Base-by-base conservation (phyloP, 2,113 vertebrate genomes). In the Menidia beryllina region DNA sequence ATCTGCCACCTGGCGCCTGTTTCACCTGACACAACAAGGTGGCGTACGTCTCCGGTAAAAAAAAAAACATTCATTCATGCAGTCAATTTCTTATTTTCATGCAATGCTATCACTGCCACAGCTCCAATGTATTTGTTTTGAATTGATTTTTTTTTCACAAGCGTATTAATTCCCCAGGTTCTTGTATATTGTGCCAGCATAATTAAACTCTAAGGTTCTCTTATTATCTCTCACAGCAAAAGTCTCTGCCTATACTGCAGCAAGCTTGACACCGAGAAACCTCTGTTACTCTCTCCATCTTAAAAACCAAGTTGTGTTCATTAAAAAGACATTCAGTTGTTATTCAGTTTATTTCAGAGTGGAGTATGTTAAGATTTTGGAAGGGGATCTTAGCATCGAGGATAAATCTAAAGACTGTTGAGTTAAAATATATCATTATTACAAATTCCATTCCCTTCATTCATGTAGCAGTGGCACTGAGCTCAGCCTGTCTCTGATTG, bases 21-120 rank as follows among this genome's bases (percentile, higher is more conserved):
- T 87, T 89, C 79, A 84, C 76, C 61, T 82, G 69, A 83, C 69
- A 82, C 91, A 93, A 91, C 55, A 87, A 94, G 92, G 86, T 92
- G 93, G 91, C 90, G 92, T 84, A 70, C 77, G 75, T 79, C 89
- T 83, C 77, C 88, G 86, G 83, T 81, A 39, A 60, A 89, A 72
- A 5, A n/a, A 26, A 78, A 68, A n/a, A n/a, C n/a, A n/a, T n/a
- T n/a, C n/a, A n/a, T n/a, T n/a, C n/a, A 55, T 68, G 71, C 66
- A 61, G 65, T 69, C 64, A 70, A 23, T 38, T 68, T 67, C 50
- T 51, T 25, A 17, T 1, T 52, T 25, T 50, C 36, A 62, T 19
- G 17, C 34, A 57, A 20, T 15, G 27, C 10, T 26, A 20, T 51
- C 13, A 49, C 49, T n/a, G 41, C 7, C 17, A 43, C 0, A 65